Evolutionary conservation across 2,113 vertebrate genomes (phyloP), one percentile per base, ranked within the genome.

Genomic region (Sinocyclocheilus grahami): DNA sequence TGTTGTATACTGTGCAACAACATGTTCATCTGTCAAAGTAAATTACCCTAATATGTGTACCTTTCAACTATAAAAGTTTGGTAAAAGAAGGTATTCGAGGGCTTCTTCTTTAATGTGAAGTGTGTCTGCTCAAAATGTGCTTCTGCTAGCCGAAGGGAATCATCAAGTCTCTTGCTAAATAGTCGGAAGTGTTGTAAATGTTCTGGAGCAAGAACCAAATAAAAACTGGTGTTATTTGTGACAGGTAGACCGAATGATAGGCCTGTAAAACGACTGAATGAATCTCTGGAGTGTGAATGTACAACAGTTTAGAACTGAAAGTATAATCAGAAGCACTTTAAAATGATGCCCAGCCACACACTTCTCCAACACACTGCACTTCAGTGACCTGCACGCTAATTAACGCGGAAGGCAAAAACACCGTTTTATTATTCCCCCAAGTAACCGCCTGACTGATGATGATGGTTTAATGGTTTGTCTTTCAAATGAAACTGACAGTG

Each of bases 291-390:
- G 22, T 24, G 39, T 65, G 37, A 84, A 42, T 84, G 82, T 74
- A 51, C 65, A 72, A 53, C n/a, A 48, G 22, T 80, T 9, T 51
- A 63, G 2, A 51, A 33, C 80, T 72, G 65, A 20, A 83, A 39
- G 18, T 13, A 58, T 39, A 39, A 58, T 58, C 69, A 60, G 20
- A 84, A 74, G 82, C 82, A 84, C 82, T 84, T 84, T 84, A 84
- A 58, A 58, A 27, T 74, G 12, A 27, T 22, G 30, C 18, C 81
- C 65, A 39, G 48, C 27, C 48, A 84, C 67, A 60, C 48, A 65
- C 22, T 48, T 69, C 7, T n/a, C 7, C 3, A 2, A 24, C 39
- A 53, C 16, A 33, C 78, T 37, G 78, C 12, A 80, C 78, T 80
- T 62, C 51, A 84, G 46, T 51, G 22, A 46, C 22, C 46, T 53